Base-by-base conservation (phyloP, 2,797 vertebrate species). In the Pogonophryne albipinna region DNA sequence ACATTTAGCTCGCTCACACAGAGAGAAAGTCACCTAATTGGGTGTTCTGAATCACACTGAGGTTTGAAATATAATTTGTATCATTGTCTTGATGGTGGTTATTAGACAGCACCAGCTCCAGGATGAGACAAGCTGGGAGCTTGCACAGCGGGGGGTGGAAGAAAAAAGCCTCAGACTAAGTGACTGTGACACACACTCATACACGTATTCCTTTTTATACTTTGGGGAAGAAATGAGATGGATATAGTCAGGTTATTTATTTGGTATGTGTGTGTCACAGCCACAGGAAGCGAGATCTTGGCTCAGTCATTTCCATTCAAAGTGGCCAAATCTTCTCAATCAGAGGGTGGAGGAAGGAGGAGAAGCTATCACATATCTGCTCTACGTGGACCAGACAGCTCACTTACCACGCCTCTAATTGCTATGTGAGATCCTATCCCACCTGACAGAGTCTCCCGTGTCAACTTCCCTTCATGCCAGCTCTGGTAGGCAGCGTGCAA, bases 391-490 rank as follows among this genome's bases (percentile, higher is more conserved):
- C 74, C 84, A 90, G 86, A 87, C 89, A 79, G 84, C 85, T 92
- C 86, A 84, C 85, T 91, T 87, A 89, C 86, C 66, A 66, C 76
- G 55, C 80, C 74, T 85, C 80, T 92, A 93, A 92, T 90, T 92
- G 86, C 85, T 61, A 66, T 59, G 74, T 71, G 76, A 86, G 88
- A 91, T 88, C 78, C 74, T 82, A 77, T 84, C 87, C 79, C 75
- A 87, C 87, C 80, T 85, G 83, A 90, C 88, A 88, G 65, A 88
- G 79, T 75, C 71, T 89, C 71, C 73, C 76, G 74, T 82, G 83
- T 91, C 88, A 90, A 78, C 83, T 83, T 79, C 65, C 66, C 90
- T 89, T 87, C 80, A 90, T 50, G 58, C 41, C 16, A 27, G 62
- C 78, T 72, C 71, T n/a, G 71, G 82, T 87, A 84, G 69, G 75